Evolutionary conservation across 2,888 invertebrate species (phyloP).

Genomic region (Sympetrum striolatum): DNA sequence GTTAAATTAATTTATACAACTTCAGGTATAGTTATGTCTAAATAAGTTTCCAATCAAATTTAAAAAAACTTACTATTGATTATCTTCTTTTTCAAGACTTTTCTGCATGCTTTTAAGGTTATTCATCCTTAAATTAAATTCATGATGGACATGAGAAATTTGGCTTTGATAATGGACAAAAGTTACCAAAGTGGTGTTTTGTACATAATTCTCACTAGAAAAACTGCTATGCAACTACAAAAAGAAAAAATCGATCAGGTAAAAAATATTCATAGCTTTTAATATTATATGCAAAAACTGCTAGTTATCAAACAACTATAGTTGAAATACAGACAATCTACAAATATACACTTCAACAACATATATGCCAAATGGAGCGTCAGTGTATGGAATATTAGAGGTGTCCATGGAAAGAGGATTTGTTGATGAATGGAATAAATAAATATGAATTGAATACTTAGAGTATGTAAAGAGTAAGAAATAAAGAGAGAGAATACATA

Average conservation of each 20-base stretch:
- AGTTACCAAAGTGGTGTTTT: not conserved
- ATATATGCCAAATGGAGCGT: too few species aligned
- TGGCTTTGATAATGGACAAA: constrained; percentile 13
- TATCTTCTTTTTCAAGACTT: not conserved
- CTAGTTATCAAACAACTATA: too few species aligned
- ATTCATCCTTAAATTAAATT: not conserved
- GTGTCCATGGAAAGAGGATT: too few species aligned
- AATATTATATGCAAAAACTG: not conserved
- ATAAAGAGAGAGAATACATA: too few species aligned
- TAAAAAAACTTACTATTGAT: not conserved
- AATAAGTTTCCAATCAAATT: not conserved
- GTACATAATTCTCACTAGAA: not conserved
- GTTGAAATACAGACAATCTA: too few species aligned
- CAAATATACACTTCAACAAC: too few species aligned
- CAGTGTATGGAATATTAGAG: too few species aligned
- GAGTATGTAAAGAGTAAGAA: too few species aligned
- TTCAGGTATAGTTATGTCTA: too few species aligned
- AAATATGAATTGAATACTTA: too few species aligned
- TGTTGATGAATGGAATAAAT: too few species aligned
- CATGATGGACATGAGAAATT: not conserved
- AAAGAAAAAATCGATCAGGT: not conserved
- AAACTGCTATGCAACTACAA: not conserved
- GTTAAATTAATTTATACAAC: too few species aligned
- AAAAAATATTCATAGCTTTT: not conserved
- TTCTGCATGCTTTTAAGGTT: not conserved